These are phyloP conservation scores for Drosophila borealis DNA, from an alignment of 2,888 invertebrate genomes.

Conservation along the genomic window DNA sequence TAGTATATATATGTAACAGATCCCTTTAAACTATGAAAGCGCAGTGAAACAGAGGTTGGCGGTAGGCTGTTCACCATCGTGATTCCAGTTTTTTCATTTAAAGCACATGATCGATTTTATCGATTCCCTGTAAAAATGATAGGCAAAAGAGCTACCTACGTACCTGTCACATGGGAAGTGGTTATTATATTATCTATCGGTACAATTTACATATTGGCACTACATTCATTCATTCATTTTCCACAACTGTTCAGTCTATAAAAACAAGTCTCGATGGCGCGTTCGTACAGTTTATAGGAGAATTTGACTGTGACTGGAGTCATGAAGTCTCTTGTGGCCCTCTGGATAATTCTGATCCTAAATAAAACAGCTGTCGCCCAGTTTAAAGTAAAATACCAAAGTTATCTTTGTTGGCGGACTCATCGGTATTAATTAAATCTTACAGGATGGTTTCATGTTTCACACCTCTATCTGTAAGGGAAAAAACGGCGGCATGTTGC, in stretches of 20 bases:
- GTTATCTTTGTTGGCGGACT: not conserved
- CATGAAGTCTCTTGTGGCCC: constrained; percentile 35
- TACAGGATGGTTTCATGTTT: constrained; percentile 49
- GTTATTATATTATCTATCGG: constrained; percentile 41
- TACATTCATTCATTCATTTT: constrained; percentile 48
- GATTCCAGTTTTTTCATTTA: constrained; percentile 22
- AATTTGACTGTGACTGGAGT: constrained; percentile 27
- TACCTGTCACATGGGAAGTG: constrained; percentile 23
- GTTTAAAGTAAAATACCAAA: constrained; percentile 42
- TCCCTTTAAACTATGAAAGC: too few relatives aligned
- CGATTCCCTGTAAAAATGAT: constrained; percentile 40
- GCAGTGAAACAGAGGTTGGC: not conserved
- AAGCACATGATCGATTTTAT: constrained; percentile 31
- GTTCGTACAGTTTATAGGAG: constrained; percentile 42
- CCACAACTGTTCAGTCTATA: constrained; percentile 37
- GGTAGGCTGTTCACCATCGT: constrained; percentile 8
- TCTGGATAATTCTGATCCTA: constrained; percentile 35
- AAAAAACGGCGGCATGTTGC: constrained; percentile 68
- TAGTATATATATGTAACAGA: too few relatives aligned
- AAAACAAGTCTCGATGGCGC: constrained; percentile 27
- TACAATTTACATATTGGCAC: constrained; percentile 58
- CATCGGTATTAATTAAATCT: not conserved
- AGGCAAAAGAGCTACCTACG: constrained; percentile 14
- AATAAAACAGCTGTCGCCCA: constrained; percentile 31
- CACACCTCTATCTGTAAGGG: constrained; percentile 60